Conservation (phyloP, 2,888 invertebrate species). For the Microplitis manilae region DNA sequence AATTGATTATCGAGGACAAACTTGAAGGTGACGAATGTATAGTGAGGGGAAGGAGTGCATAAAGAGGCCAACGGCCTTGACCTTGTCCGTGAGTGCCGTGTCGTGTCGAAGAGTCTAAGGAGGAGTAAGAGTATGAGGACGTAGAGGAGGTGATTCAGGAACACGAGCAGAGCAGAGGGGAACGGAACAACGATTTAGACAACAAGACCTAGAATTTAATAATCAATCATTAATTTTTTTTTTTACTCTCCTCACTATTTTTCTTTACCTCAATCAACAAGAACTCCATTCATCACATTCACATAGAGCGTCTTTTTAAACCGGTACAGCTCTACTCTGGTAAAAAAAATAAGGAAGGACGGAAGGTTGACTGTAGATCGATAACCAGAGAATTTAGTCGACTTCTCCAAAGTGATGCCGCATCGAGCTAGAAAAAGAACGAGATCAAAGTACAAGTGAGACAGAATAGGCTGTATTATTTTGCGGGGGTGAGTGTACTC, state of each 20-base stretch:
- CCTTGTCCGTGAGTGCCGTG: conserved; percentile 62
- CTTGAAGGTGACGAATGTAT: conserved; percentile 44
- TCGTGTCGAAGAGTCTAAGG: conserved; percentile 46
- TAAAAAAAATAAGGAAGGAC: conserved; percentile 4
- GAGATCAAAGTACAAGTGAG: conserved; percentile 17
- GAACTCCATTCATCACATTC: not conserved
- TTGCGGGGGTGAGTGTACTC: conserved; percentile 54
- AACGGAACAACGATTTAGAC: not conserved
- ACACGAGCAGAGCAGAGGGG: not conserved
- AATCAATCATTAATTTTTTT: not conserved
- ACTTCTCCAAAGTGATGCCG: conserved; percentile 47
- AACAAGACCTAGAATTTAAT: not conserved
- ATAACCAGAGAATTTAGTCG: conserved; percentile 34
- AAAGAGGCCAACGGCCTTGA: conserved; percentile 67
- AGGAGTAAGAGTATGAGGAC: conserved; percentile 32
- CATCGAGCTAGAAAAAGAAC: conserved; percentile 38
- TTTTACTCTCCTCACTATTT: not conserved
- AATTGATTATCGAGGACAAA: conserved; percentile 12
- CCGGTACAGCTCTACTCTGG: not conserved
- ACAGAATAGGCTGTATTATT: conserved; percentile 42
- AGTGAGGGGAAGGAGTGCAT: conserved; percentile 41
- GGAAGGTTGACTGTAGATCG: conserved; percentile 23
- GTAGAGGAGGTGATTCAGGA: conserved; percentile 25
- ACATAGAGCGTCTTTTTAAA: not conserved
- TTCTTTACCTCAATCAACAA: not conserved